phyloP scores from a whole-genome alignment of 2,797 vertebrate species.

The Erethizon dorsatum region DNA sequence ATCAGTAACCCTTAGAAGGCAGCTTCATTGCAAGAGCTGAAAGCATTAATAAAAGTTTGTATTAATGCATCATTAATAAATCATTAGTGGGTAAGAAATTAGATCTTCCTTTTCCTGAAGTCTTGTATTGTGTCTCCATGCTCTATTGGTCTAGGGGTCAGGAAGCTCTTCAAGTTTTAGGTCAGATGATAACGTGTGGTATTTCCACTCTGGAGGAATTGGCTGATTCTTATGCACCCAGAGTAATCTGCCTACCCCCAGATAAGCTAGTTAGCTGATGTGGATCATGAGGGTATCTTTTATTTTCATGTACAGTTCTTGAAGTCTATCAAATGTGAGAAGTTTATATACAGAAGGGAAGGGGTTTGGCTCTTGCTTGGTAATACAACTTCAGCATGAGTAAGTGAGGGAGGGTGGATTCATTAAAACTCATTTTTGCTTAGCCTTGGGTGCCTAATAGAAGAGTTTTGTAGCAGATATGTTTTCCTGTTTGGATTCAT shows the following conservation, averaged over 20 bases:
- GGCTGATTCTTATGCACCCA: not conserved
- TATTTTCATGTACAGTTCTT: not conserved
- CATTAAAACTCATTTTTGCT: not conserved
- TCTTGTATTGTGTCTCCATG: constrained; percentile 21
- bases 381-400: not conserved
- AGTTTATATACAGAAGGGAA: not conserved
- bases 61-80: constrained; percentile 81
- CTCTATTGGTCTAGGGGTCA: constrained; percentile 55
- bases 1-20: not conserved
- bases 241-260: not conserved
- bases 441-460: not conserved
- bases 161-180: constrained; percentile 70
- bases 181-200: constrained; percentile 65
- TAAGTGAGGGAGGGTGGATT: not conserved
- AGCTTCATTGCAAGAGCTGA: constrained; percentile 27
- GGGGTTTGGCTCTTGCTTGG: constrained; percentile 12
- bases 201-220: constrained; percentile 64
- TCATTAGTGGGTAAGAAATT: constrained; percentile 72
- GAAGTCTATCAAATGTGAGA: not conserved
- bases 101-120: constrained; percentile 75
- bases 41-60: constrained; percentile 47
- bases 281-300: not conserved
- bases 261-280: not conserved
- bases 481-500: not conserved
- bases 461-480: not conserved